Conservation (phyloP, 2,888 invertebrate species). For the Boloria selene region DNA sequence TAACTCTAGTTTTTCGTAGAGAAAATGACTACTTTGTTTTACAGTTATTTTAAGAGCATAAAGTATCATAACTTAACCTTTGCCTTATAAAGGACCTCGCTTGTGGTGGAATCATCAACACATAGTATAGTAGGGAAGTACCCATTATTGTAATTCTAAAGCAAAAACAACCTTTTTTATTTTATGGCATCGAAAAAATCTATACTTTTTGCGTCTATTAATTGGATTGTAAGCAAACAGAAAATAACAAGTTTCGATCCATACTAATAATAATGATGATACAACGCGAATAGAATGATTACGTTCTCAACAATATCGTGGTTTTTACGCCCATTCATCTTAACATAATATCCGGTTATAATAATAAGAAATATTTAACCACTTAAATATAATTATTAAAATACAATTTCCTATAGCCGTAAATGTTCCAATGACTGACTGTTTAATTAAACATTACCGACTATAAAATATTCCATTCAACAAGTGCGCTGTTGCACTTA, state of each 20-base stretch:
- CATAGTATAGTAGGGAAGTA: too few species aligned
- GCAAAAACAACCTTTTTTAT: not conserved
- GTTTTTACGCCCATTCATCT: conserved; percentile 41
- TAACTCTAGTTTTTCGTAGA: too few species aligned
- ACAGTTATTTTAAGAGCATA: too few species aligned
- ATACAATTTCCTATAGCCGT: not conserved
- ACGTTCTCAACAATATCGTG: conserved; percentile 26
- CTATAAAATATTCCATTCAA: too few species aligned
- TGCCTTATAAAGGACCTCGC: too few species aligned
- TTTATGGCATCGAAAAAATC: not conserved
- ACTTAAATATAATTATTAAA: conserved; percentile 7
- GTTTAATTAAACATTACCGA: too few species aligned
- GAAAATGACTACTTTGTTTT: too few species aligned
- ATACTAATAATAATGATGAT: conserved; percentile 22
- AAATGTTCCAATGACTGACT: not conserved
- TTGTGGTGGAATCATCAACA: too few species aligned
- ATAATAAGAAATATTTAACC: conserved; percentile 27
- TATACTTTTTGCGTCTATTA: not conserved
- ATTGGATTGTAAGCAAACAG: conserved; percentile 16
- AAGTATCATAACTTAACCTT: too few species aligned
- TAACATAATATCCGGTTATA: conserved; percentile 46
- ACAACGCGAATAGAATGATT: conserved; percentile 24
- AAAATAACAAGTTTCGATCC: conserved; percentile 18
- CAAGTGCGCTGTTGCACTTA: too few species aligned
- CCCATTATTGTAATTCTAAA: too few species aligned